These are phyloP conservation scores for Sphaeramia orbicularis DNA, from an alignment of 2,797 vertebrate genomes.

Conservation along the genomic window DNA sequence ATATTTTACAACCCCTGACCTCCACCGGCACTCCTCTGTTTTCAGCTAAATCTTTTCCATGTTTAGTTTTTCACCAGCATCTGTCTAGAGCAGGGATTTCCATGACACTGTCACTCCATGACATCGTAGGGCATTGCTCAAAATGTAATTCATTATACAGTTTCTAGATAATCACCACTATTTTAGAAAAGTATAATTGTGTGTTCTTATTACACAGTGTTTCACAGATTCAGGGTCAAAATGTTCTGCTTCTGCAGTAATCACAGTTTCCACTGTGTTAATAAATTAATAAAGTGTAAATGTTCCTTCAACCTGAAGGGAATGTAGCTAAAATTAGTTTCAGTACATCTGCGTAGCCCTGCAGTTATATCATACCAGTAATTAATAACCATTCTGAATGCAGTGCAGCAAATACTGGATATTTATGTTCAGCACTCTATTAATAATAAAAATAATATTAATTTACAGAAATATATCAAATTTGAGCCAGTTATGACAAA, in stretches of 20 bases:
- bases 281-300: not conserved
- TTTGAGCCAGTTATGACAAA: too few relatives aligned
- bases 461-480: too few relatives aligned
- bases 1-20: slow-evolving; percentile 45
- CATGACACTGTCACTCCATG: too few relatives aligned
- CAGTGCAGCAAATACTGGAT: too few relatives aligned
- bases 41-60: slow-evolving; percentile 2
- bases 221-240: not conserved
- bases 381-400: too few relatives aligned
- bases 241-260: not conserved
- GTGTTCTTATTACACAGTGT: not conserved
- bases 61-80: not conserved
- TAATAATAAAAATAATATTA: too few relatives aligned
- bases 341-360: not conserved
- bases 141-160: too few relatives aligned
- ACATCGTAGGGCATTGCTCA: too few relatives aligned
- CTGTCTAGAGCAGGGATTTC: too few relatives aligned
- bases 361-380: not conserved
- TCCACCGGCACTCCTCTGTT: slow-evolving; percentile 33
- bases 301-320: not conserved
- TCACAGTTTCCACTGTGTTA: not conserved
- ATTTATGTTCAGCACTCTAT: too few relatives aligned
- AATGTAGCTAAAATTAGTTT: not conserved
- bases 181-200: not conserved
- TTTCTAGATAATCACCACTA: too few relatives aligned